Evolutionary conservation across 2,888 invertebrate species (phyloP), one percentile per base, ranked within the genome.

Genomic region (Harmothoe impar): DNA sequence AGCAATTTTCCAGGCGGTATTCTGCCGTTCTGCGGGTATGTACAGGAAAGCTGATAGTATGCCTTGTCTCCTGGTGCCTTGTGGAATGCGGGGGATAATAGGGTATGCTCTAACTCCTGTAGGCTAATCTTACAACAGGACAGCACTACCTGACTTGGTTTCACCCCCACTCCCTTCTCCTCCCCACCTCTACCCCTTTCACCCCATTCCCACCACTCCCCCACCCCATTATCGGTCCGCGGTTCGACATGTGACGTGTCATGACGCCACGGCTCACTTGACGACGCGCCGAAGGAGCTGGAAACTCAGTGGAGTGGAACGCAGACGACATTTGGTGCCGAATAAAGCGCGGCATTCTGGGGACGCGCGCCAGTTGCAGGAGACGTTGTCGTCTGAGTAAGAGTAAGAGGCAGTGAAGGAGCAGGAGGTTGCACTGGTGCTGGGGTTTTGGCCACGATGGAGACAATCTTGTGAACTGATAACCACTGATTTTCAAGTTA

Each of bases 71-170:
- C 3, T n/a, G 62, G 62, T 62, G 20, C 62, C n/a, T 3, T 62
- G 62, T 62, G 62, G 62, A 62, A 62, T 62, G 62, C 15, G 62
- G 62, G n/a, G 7, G 62, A 62, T 62, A n/a, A 62, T 62, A 62
- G 62, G 62, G 20, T 62, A 15, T 62, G 62, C 20, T 20, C 62
- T 62, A 62, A 62, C 62, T 5, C 20, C 62, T 62, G 62, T n/a
- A 20, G n/a, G 62, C 20, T 62, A 62, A 43, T 62, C 20, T 62
- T 62, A n/a, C n/a, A n/a, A n/a, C 62, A 62, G 3, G 20, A 15
- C 15, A 1, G 3, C 62, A 62, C 62, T n/a, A 62, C 62, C 15
- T 62, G 62, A 62, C 43, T 3, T 43, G 62, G 62, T 20, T 62
- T n/a, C n/a, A n/a, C n/a, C n/a, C 20, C 62, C 1, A n/a, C 20